Base-by-base conservation (phyloP, 2,113 vertebrate genomes). In the Pterocles gutturalis region DNA sequence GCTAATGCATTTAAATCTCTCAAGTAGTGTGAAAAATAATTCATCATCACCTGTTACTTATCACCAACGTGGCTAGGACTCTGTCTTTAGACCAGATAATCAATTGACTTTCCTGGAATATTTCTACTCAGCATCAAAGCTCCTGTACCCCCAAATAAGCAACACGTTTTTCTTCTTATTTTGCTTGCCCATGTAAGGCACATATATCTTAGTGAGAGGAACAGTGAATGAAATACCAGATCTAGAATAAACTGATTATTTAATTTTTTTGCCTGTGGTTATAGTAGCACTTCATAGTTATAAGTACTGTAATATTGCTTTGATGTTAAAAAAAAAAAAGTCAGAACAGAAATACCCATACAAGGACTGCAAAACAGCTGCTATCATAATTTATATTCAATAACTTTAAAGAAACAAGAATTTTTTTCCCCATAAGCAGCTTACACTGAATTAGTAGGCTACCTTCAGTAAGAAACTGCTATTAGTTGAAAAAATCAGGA, bases 331-430 rank as follows among this genome's bases (percentile, higher is more conserved):
- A 38, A n/a, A 22, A 29, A n/a, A 38, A 34, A 38, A 1, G 11
- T 41, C 29, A 64, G 16, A 80, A 31, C 7, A 57, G 36, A 73
- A 58, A 18, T 66, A 51, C 3, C 31, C 3, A 1, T 51, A 49
- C 21, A n/a, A 14, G 15, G 21, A 60, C 53, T 67, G 15, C 36
- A 38, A 17, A 46, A 38, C 16, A 61, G 18, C 54, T 61, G 36
- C 53, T 60, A 28, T 6, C 0, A 0, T 51, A 17, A 73, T 31
- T 53, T 43, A 45, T 25, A 61, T 29, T 61, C 46, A 46, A 0
- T 24, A 53, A 24, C 28, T 46, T 61, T 8, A 69, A 77, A 62
- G 19, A 22, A 77, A 48, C 24, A 34, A 16, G n/a, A 17, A 55
- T 34, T 31, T 55, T 26, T 49, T 49, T 41, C 12, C 24, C n/a